Evolutionary conservation across 2,113 vertebrate species (phyloP).

Genomic region (Gallinago undulata): DNA sequence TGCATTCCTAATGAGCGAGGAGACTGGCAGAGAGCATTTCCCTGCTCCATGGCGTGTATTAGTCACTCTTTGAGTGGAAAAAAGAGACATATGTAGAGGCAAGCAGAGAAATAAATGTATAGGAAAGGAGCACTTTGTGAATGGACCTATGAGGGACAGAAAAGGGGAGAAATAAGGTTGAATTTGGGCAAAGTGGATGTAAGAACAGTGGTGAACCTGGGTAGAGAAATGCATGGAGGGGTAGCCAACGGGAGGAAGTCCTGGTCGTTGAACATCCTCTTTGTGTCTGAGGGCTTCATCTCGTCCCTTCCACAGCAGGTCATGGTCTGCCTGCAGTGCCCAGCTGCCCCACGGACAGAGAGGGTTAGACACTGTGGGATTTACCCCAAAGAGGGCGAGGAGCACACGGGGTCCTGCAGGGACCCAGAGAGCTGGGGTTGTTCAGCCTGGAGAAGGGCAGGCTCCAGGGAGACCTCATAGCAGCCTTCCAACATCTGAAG

Average conservation of each 20-base stretch:
- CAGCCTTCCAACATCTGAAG: too few relatives aligned
- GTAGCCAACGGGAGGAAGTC: background rate
- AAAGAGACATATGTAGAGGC: background rate
- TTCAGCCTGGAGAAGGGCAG: too few relatives aligned
- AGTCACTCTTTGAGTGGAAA: background rate
- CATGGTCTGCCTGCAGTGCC: background rate
- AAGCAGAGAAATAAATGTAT: background rate
- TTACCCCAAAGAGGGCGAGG: background rate
- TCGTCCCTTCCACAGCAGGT: background rate
- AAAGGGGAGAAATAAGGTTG: background rate
- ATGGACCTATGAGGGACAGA: background rate
- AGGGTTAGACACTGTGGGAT: background rate
- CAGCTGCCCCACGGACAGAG: fast-evolving
- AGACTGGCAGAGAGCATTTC: background rate
- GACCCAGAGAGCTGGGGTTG: too few relatives aligned
- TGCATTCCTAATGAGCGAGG: background rate
- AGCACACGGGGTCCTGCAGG: background rate
- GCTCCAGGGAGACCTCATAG: too few relatives aligned
- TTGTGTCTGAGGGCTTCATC: background rate
- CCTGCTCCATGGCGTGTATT: background rate
- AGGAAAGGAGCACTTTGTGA: background rate
- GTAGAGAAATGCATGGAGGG: background rate
- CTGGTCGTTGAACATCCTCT: background rate
- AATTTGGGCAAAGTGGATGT: background rate
- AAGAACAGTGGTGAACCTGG: background rate